Conservation (phyloP, 2,797 vertebrate genomes). For the Chlorospingus flavigularis region DNA sequence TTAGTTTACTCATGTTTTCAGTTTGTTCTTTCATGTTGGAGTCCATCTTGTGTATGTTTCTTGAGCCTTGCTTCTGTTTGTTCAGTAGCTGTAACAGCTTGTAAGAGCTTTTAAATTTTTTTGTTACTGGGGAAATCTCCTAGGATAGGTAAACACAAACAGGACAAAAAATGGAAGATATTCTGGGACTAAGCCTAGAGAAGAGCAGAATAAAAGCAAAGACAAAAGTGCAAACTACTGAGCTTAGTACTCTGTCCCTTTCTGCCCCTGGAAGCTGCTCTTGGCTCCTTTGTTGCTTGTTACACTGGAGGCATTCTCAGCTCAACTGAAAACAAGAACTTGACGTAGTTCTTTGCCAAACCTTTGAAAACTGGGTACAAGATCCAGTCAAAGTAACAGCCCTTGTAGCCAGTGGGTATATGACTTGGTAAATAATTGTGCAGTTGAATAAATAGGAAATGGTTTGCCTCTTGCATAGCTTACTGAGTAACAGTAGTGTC, state of each 20-base stretch:
- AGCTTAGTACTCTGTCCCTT: not conserved
- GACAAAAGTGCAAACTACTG: not conserved
- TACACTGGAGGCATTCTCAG: not conserved
- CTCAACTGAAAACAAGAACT: not conserved
- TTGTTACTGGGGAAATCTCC: not conserved
- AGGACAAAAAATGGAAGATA: not conserved
- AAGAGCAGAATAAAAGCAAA: not conserved
- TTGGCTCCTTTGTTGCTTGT: conserved; percentile 9
- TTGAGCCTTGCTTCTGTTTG: conserved; percentile 14
- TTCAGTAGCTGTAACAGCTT: not conserved
- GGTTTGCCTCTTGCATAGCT: not conserved
- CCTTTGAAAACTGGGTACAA: not conserved
- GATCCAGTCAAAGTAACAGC: not conserved
- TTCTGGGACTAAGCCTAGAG: not conserved
- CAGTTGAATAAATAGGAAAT: not conserved
- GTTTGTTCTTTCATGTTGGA: not conserved
- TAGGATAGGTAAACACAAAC: not conserved
- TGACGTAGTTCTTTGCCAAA: not conserved
- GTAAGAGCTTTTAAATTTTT: not conserved
- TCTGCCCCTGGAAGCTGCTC: not conserved
- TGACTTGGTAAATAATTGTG: not conserved
- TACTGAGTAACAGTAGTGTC: not conserved
- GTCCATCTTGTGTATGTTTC: not conserved
- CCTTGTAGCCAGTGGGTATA: not conserved
- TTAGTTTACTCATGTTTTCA: not conserved